Percentiles rank a stretch among this genome's conserved stretches.
Evolutionary conservation across 2,113 vertebrate species (phyloP).

Genomic region (Cacatua alba): DNA sequence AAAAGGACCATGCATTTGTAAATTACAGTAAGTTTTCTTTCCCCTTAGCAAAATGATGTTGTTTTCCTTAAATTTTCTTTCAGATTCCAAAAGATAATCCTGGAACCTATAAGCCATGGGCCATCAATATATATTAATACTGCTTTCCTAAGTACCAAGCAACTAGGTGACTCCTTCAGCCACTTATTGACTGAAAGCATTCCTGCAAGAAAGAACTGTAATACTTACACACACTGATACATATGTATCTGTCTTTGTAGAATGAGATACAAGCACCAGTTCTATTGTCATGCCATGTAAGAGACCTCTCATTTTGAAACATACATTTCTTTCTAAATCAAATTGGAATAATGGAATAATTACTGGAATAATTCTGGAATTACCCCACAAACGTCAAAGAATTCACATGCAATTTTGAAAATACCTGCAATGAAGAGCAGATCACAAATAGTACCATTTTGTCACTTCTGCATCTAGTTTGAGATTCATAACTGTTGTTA

Average conservation of each 20-base stretch:
- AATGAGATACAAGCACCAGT: neutral
- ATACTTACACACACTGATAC: rapidly evolving
- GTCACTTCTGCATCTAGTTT: neutral
- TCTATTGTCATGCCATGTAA: neutral
- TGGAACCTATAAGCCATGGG: slow-evolving; percentile 57
- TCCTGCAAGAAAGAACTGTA: neutral
- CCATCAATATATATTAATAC: slow-evolving; percentile 8
- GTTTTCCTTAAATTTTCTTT: slow-evolving; percentile 22
- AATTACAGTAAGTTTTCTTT: neutral
- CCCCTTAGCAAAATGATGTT: neutral
- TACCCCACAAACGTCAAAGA: neutral
- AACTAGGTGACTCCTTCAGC: neutral
- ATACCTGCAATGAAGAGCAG: neutral
- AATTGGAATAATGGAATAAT: neutral
- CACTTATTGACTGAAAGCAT: neutral
- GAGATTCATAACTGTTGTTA: neutral
- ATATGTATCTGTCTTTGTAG: neutral
- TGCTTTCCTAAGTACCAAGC: neutral
- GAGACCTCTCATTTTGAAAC: neutral
- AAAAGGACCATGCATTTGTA: neutral
- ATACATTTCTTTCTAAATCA: neutral
- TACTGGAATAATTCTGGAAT: neutral
- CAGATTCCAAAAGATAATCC: slow-evolving; percentile 69
- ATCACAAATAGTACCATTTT: neutral
- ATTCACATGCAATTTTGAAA: neutral